These are phyloP conservation scores for Geodia barretti DNA, from an alignment of 37 sponge, comb jelly and placozoan species.

Conservation along the genomic window DNA sequence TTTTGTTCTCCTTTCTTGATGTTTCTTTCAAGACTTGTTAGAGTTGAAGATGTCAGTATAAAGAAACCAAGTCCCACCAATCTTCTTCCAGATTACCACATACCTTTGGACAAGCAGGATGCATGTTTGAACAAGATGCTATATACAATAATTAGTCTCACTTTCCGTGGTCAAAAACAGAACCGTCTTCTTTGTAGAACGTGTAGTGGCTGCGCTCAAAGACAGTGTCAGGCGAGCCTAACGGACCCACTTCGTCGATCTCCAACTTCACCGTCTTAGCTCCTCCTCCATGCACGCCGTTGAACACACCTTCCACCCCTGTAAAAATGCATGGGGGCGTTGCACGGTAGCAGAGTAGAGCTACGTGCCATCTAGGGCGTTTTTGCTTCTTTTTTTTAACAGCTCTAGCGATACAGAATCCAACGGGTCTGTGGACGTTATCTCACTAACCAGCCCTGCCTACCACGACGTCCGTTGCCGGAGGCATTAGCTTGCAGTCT, in stretches of 20 bases:
- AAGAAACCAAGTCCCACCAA: conserved; percentile 65
- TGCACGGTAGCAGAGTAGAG: no score
- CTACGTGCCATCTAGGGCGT: no score
- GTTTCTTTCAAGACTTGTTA: conserved; percentile 11
- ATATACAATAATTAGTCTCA: conserved; percentile 30
- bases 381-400: no score
- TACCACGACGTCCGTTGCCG: conserved; percentile 25
- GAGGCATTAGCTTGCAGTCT: conserved; percentile 72
- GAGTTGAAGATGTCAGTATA: conserved; percentile 85
- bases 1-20: background rate
- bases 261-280: conserved; percentile 42
- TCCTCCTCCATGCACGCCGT: conserved; percentile 36
- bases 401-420: no score
- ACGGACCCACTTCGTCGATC: conserved; percentile 67
- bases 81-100: conserved; percentile 84
- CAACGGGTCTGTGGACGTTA: background rate
- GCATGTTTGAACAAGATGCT: background rate
- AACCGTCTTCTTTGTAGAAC: conserved; percentile 51
- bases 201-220: conserved; percentile 70
- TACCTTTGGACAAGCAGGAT: conserved; percentile 59
- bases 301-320: conserved; percentile 60
- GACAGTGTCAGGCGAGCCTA: conserved; percentile 28
- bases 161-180: conserved; percentile 70
- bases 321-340: no score
- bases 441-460: conserved; percentile 56